These are phyloP conservation scores for Loris lydekkerianus DNA, from an alignment of 2,797 vertebrate genomes.

Conservation along the genomic window DNA sequence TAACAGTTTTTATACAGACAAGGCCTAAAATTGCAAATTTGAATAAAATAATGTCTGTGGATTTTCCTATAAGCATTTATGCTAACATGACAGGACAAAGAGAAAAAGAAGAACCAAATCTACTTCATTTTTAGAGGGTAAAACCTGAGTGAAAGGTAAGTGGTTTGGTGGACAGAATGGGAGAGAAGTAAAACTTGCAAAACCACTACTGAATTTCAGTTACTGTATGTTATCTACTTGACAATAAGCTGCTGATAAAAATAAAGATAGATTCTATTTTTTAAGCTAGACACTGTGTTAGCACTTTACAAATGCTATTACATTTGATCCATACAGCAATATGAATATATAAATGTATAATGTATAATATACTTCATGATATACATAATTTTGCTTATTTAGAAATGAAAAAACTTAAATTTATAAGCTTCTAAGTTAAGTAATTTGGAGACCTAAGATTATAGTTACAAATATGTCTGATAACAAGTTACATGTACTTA, in stretches of 20 bases:
- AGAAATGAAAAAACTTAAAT: constrained; percentile 38
- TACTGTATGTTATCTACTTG: neutral
- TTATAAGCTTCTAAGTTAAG: constrained; percentile 16
- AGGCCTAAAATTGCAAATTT: neutral
- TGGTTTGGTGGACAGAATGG: neutral
- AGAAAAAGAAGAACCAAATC: neutral
- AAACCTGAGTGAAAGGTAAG: neutral
- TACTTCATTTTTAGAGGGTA: constrained; percentile 21
- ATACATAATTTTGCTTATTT: neutral
- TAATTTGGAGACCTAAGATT: constrained; percentile 16
- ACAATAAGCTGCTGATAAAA: constrained; percentile 24
- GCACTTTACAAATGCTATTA: neutral
- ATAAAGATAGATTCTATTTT: neutral
- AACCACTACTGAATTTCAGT: neutral
- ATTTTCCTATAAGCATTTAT: neutral
- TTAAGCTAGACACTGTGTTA: neutral
- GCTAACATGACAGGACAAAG: neutral
- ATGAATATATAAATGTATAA: neutral
- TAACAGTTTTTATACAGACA: neutral
- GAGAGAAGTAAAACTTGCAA: neutral
- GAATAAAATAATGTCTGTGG: neutral
- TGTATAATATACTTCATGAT: neutral
- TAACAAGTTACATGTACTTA: neutral
- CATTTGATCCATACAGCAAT: neutral
- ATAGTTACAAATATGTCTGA: neutral